These are phyloP conservation scores for Cephus rjabovi DNA, from an alignment of 2,888 invertebrate genomes.

Conservation along the genomic window DNA sequence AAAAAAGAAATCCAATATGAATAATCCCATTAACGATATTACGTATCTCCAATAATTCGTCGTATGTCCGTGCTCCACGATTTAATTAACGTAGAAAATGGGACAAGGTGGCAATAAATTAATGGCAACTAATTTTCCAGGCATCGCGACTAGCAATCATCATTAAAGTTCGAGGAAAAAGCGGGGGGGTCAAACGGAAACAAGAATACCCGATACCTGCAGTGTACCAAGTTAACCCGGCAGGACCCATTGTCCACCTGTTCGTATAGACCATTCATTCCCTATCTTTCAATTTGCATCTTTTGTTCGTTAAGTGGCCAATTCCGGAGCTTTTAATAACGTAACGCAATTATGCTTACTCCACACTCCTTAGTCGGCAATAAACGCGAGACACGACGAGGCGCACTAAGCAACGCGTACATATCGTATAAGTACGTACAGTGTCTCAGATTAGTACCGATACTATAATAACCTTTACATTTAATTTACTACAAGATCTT, in stretches of 20 bases:
- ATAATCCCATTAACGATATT: background rate
- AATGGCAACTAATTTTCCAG: slow-evolving; percentile 28
- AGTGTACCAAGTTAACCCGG: background rate
- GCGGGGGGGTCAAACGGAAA: background rate
- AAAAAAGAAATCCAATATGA: background rate
- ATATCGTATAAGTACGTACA: background rate
- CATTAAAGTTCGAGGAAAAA: slow-evolving; percentile 3
- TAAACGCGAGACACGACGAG: background rate
- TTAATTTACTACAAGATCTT: background rate
- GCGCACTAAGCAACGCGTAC: background rate
- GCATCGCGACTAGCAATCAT: slow-evolving; percentile 22
- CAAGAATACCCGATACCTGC: background rate
- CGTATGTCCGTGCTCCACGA: background rate
- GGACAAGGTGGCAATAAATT: slow-evolving; percentile 20
- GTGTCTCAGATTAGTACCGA: background rate
- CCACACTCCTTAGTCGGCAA: background rate
- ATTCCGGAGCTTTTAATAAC: slow-evolving; percentile 41
- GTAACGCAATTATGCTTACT: slow-evolving; percentile 35
- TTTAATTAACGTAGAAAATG: background rate
- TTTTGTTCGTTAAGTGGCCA: slow-evolving; percentile 44
- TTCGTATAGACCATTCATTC: slow-evolving; percentile 26
- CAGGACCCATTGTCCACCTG: slow-evolving; percentile 14
- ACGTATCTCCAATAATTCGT: background rate
- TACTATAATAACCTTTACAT: background rate
- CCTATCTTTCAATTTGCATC: slow-evolving; percentile 50